Percentiles rank a stretch among this genome's conserved stretches.
These are phyloP conservation scores for Epinotia bilunana DNA, from an alignment of 2,888 invertebrate species.

Conservation along the genomic window DNA sequence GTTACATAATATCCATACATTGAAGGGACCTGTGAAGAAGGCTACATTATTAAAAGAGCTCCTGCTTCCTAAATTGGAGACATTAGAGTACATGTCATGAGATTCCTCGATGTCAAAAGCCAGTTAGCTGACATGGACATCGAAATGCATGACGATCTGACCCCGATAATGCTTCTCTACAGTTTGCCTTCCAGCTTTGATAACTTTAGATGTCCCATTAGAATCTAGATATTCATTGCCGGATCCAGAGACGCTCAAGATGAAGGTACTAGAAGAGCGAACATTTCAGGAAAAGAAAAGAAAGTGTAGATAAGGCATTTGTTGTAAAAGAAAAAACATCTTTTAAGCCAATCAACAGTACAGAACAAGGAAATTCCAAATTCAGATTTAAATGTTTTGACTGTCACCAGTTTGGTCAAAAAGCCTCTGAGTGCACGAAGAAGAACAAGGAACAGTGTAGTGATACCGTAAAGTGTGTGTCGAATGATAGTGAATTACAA, in stretches of 20 bases:
- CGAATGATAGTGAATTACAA: background rate
- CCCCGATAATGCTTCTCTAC: background rate
- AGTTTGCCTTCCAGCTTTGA: background rate
- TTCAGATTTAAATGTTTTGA: slow-evolving; percentile 7
- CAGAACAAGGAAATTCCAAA: background rate
- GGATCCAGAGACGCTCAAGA: too few relatives aligned
- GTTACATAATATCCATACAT: background rate
- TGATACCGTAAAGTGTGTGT: too few relatives aligned
- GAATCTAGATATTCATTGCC: too few relatives aligned
- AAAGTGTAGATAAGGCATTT: background rate
- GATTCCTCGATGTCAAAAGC: slow-evolving; percentile 10
- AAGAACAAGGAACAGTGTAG: background rate
- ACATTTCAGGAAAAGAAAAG: background rate
- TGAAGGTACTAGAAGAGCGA: too few relatives aligned
- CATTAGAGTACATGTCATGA: background rate
- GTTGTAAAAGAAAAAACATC: background rate
- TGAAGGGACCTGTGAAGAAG: slow-evolving; percentile 7
- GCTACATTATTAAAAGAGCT: background rate
- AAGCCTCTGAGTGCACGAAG: slow-evolving; percentile 7
- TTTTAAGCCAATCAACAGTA: background rate
- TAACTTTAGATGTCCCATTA: too few relatives aligned
- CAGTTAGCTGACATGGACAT: slow-evolving; percentile 7
- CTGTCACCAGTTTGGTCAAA: background rate
- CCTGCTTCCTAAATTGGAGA: slow-evolving; percentile 3
- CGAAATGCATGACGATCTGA: slow-evolving; percentile 5